Evolutionary conservation across 2,113 vertebrate species (phyloP).

Genomic region (Octodon degus): DNA sequence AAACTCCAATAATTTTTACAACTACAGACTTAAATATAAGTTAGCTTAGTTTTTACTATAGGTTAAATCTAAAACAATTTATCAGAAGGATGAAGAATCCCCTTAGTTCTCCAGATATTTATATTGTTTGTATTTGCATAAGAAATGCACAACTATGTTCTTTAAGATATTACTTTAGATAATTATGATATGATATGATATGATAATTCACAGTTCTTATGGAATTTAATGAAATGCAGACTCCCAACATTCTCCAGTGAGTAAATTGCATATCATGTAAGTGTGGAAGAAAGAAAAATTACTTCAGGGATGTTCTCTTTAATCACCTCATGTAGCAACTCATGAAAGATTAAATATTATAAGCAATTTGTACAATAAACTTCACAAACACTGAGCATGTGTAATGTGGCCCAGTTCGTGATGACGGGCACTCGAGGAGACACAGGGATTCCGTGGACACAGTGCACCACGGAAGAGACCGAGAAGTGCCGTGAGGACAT

Average conservation of each 20-base stretch:
- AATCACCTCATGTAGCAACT: neutral
- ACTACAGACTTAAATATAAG: too few species aligned
- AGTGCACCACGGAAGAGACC: neutral
- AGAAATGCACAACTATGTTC: neutral
- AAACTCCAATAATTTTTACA: too few species aligned
- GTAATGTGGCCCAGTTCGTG: neutral
- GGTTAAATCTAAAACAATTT: neutral
- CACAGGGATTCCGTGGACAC: neutral
- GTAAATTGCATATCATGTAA: neutral
- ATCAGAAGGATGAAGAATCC: neutral
- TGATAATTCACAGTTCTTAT: neutral
- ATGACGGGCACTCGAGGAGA: neutral
- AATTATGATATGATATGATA: too few species aligned
- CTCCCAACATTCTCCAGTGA: neutral
- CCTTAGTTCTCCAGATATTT: constrained; percentile 5
- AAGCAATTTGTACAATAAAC: neutral
- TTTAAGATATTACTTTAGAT: neutral
- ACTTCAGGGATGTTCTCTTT: neutral
- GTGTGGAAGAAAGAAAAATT: neutral
- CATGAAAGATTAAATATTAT: neutral
- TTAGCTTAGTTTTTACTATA: neutral
- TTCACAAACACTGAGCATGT: neutral
- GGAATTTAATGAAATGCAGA: neutral
- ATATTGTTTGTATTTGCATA: neutral
- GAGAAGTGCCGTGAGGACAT: neutral